Evolutionary conservation across 1,140 invertebrate genomes (phyloP), one percentile per base, ranked within the genome.

Genomic region (Lepidurus apus): DNA sequence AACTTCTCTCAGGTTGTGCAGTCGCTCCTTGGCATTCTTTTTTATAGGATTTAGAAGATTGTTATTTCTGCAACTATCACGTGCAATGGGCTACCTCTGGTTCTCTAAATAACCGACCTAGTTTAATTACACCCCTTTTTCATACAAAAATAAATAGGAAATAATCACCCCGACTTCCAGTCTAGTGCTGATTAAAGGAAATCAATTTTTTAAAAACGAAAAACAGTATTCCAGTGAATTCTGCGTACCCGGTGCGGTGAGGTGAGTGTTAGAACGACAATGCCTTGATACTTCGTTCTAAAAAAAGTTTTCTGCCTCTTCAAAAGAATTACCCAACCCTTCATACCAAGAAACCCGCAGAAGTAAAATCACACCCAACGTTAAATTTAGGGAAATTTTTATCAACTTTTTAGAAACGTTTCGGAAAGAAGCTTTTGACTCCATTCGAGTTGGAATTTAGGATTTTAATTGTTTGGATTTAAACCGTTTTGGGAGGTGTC

Each of bases 1-100:
- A 65, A 65, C 53, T 65, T 65, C 53, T 65, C 53, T 65, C 53
- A 65, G 53, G 53, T 65, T 65, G 53, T 65, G 53, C 53, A 65
- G 53, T 65, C 53, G 53, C 53, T 65, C 53, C 21, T 65, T 65
- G 53, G 53, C 53, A 65, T 65, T 65, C 53, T 13, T 65, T 21
- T 65, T 65, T 0, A 65, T 65, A 65, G 53, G 53, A 65, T 65
- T 65, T 65, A 65, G 53, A 65, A 34, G 17, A 65, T 65, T 65
- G 53, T 65, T 65, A 65, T 34, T 34, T 34, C 34, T 21, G 53
- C 53, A 65, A 21, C 53, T n/a, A 65, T 65, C 53, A 65, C 53
- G 53, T 65, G 53, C 53, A 65, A 65, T 65, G 17, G 34, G 53
- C 53, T 65, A 65, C 53, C 53, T 65, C 53, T 65, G 53, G 13